Base-by-base conservation (phyloP, 23 tunicate genomes). In the Ciona savignyi region DNA sequence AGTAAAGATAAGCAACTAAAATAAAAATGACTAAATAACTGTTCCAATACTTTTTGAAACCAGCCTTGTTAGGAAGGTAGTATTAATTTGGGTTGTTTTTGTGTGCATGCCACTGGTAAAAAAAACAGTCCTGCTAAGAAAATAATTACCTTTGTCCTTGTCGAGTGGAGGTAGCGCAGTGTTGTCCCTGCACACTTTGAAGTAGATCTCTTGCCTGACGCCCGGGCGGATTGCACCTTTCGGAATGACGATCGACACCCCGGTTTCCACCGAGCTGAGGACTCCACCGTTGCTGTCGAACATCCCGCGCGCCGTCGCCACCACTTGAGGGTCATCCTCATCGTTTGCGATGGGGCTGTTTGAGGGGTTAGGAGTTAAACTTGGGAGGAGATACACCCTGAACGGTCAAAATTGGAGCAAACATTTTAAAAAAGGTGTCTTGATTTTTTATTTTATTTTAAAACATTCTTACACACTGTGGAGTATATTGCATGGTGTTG, bases 281-380 rank as follows among this genome's bases (percentile, higher is more conserved):
- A 92, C 98, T 2, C 98, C 98, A 19, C 98, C 98, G 77, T 85
- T 79, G 87, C 84, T 77, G 61, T 92, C 98, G 80, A 92, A 92
- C 61, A 73, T 80, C 15, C 98, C 98, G 9, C 98, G 76, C 29
- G 98, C 98, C 4, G 93, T 92, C 26, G 98, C 98, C 21, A 92
- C 98, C 28, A 92, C 88, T 73, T 92, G 80, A 1, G 87, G 86
- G 67, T 92, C 93, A 23, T 92, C 93, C 1, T 76, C 88, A 2
- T 89, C 96, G 0, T 23, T 68, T 0, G 77, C 35, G 0, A 84
- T 26, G 29, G 88, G 88, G 27, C 88, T 87, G n/a, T n/a, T n/a
- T n/a, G n/a, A n/a, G n/a, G n/a, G n/a, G n/a, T n/a, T n/a, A n/a
- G n/a, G n/a, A n/a, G n/a, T n/a, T n/a, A n/a, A n/a, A n/a, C n/a